These are phyloP conservation scores for Pongo abelii DNA, from an alignment of 2,113 vertebrate genomes.

Conservation along the genomic window DNA sequence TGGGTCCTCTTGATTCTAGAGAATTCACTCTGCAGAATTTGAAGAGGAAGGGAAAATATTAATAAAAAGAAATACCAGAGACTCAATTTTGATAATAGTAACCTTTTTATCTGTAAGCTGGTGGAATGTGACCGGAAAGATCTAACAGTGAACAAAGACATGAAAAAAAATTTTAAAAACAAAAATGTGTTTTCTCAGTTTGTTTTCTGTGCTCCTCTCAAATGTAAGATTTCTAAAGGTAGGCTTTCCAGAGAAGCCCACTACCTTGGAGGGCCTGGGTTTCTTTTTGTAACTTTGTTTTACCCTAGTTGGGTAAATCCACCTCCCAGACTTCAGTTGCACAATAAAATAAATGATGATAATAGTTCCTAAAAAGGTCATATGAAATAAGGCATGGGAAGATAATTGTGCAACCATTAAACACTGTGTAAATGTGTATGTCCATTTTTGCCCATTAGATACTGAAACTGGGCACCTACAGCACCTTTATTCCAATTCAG, in stretches of 20 bases:
- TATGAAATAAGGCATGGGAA: neutral
- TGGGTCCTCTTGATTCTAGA: slow-evolving; percentile 44
- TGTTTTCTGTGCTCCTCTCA: slow-evolving; percentile 60
- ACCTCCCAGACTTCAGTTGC: neutral
- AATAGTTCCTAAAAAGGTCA: neutral
- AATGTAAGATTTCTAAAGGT: slow-evolving; percentile 32
- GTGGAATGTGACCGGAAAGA: neutral
- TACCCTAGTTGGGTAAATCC: neutral
- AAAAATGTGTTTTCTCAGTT: slow-evolving; percentile 35
- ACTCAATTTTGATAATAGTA: neutral
- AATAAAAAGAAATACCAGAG: neutral
- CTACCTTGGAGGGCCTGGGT: rapidly evolving
- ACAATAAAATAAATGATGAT: neutral
- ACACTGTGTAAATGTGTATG: neutral
- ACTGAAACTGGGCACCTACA: neutral
- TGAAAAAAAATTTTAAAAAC: neutral
- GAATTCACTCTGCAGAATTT: slow-evolving; percentile 44
- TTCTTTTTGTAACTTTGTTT: neutral
- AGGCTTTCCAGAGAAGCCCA: neutral
- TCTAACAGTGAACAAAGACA: neutral
- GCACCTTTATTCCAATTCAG: neutral
- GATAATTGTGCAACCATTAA: neutral
- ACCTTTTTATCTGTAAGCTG: neutral
- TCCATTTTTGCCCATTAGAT: neutral
- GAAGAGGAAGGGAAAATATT: slow-evolving; percentile 28